phyloP scores from a whole-genome alignment of 2,797 vertebrate genomes.

The Podarcis siculus region DNA sequence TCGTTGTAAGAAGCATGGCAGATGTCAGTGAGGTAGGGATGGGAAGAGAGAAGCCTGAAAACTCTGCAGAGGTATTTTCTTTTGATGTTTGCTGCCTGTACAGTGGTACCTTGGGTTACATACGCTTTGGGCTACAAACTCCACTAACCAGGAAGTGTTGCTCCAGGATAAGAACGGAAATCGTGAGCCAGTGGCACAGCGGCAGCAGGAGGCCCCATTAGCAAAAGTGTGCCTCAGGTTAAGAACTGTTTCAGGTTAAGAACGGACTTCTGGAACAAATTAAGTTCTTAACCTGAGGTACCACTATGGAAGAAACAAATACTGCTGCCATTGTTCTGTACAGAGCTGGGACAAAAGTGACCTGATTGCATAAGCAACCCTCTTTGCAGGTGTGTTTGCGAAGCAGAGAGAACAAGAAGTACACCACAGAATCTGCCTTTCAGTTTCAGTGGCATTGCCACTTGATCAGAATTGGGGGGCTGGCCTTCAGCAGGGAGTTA shows the following conservation, averaged over 20 bases:
- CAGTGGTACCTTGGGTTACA: too few species aligned
- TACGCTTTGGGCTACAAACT: too few species aligned
- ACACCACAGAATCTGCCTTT: neutral
- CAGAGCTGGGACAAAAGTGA: neutral
- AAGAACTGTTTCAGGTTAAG: too few species aligned
- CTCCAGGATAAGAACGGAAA: too few species aligned
- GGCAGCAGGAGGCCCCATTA: too few species aligned
- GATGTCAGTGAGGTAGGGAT: neutral
- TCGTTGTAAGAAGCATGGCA: neutral
- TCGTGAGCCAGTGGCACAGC: accelerated
- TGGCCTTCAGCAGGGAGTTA: neutral
- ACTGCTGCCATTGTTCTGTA: neutral
- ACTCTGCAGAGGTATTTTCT: neutral
- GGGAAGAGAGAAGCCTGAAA: neutral
- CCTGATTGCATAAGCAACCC: neutral
- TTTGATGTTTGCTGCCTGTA: neutral
- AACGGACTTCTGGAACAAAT: too few species aligned
- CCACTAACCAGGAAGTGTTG: too few species aligned
- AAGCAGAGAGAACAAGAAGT: neutral
- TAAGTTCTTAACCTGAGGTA: too few species aligned
- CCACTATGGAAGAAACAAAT: neutral
- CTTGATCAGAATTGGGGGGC: neutral
- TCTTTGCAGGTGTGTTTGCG: neutral
- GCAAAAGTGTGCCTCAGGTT: too few species aligned
- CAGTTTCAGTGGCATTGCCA: neutral